phyloP scores from a whole-genome alignment of 2,113 vertebrate genomes.

The Psammodynastes pulverulentus region DNA sequence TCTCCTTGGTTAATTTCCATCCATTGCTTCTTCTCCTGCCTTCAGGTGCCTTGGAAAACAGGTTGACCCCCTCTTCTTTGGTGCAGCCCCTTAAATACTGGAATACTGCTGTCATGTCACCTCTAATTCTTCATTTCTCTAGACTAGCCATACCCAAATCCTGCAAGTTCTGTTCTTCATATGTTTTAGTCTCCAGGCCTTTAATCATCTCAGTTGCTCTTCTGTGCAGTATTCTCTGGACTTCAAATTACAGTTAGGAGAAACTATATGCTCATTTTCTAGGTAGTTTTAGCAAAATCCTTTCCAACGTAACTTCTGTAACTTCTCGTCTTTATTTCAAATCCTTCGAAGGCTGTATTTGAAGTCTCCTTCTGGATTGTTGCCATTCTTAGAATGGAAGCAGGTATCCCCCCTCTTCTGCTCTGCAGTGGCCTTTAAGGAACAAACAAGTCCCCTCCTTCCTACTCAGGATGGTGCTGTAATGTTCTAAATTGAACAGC shows the following conservation, averaged over 20 bases:
- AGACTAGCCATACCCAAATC: not conserved
- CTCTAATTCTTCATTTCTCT: not conserved
- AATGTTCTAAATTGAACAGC: not conserved
- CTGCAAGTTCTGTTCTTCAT: not conserved
- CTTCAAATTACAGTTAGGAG: too few species aligned
- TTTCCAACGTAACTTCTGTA: too few species aligned
- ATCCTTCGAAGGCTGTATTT: not conserved
- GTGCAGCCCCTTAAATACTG: not conserved
- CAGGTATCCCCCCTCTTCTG: not conserved
- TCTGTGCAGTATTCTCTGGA: not conserved
- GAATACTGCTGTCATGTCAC: not conserved
- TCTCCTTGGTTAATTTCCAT: not conserved
- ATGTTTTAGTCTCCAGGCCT: not conserved
- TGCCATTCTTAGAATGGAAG: not conserved
- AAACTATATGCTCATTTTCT: too few species aligned
- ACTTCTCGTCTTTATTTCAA: not conserved
- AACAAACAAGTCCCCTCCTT: not conserved
- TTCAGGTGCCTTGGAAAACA: not conserved
- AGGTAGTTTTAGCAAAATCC: too few species aligned
- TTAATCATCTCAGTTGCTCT: not conserved
- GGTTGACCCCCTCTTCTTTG: not conserved
- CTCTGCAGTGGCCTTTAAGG: not conserved
- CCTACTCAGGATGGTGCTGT: not conserved
- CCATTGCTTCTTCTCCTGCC: not conserved
- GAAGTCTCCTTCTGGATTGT: not conserved